Evolutionary conservation across 2,797 vertebrate species (phyloP).

Genomic region (Myripristis murdjan): DNA sequence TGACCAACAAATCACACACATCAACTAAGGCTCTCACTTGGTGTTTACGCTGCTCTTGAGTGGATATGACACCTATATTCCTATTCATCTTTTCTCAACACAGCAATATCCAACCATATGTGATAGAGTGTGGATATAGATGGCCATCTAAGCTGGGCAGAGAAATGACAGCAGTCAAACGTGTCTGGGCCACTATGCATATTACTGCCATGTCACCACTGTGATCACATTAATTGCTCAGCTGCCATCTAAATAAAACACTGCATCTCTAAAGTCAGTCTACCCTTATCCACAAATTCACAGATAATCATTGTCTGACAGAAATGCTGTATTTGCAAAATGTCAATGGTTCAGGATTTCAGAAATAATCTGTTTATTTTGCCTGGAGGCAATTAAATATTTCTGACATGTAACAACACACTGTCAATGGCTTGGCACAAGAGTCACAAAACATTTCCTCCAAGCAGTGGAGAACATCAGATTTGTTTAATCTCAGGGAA

Average conservation of each 20-base stretch:
- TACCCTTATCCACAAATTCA: neutral
- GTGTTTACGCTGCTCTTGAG: neutral
- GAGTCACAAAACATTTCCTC: too few relatives aligned
- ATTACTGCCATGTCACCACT: neutral
- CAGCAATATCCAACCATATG: neutral
- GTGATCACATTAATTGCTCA: too few relatives aligned
- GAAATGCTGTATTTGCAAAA: neutral
- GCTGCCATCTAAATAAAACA: neutral
- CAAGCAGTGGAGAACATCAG: too few relatives aligned
- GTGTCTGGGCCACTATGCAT: neutral
- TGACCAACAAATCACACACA: neutral
- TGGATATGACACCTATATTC: too few relatives aligned
- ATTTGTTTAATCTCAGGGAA: too few relatives aligned
- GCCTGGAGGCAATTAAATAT: too few relatives aligned
- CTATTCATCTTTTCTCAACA: neutral
- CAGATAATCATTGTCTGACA: neutral
- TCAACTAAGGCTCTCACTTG: neutral
- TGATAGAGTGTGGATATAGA: neutral
- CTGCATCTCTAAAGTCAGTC: neutral
- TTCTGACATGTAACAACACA: too few relatives aligned
- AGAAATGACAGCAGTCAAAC: neutral
- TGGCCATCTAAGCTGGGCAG: neutral
- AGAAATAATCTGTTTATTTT: too few relatives aligned
- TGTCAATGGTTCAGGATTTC: too few relatives aligned
- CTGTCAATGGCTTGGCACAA: too few relatives aligned